These are phyloP conservation scores for Drosophila setosimentum DNA, from an alignment of 2,888 invertebrate species.

Conservation along the genomic window DNA sequence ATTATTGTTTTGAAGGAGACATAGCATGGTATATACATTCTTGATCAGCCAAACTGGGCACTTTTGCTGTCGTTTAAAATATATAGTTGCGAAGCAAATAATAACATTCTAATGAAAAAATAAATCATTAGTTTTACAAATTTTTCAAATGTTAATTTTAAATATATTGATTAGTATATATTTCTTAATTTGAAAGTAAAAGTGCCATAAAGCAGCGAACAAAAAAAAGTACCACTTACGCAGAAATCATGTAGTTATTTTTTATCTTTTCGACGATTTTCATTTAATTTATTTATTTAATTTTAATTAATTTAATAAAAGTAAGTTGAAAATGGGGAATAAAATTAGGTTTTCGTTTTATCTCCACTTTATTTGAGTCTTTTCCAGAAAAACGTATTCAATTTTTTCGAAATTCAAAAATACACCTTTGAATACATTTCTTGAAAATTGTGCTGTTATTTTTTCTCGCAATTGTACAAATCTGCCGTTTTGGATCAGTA, in stretches of 20 bases:
- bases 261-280: too few species aligned
- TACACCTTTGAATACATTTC: neutral
- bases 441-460: neutral
- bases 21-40: neutral
- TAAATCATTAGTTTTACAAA: neutral
- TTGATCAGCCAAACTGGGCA: neutral
- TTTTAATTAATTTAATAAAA: neutral
- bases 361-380: neutral
- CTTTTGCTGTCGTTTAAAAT: neutral
- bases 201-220: too few species aligned
- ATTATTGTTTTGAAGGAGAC: neutral
- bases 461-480: neutral
- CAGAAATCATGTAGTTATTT: too few species aligned
- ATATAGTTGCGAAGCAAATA: neutral
- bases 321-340: neutral
- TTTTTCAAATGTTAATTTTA: neutral
- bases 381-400: neutral
- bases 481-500: neutral
- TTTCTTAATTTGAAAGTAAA: neutral
- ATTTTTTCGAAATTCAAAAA: neutral
- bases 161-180: neutral
- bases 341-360: neutral
- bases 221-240: too few species aligned
- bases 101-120: neutral
- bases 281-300: too few species aligned